Evolutionary conservation across 2,888 invertebrate genomes (phyloP).

Genomic region (Epinotia nisella): DNA sequence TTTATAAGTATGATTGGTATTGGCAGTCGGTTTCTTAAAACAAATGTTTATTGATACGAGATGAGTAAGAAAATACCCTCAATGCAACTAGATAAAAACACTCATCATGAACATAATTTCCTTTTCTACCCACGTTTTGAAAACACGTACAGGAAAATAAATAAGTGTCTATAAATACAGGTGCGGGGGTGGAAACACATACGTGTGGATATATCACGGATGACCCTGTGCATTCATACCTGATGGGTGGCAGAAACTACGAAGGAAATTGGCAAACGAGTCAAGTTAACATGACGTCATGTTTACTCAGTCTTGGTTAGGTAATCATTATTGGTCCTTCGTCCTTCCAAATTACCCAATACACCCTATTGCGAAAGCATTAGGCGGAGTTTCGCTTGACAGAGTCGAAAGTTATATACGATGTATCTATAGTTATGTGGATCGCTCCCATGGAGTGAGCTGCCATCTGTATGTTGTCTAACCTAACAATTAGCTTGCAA

Average conservation of each 20-base stretch:
- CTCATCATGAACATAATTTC: neutral
- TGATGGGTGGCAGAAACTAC: slow-evolving; percentile 31
- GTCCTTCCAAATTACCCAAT: slow-evolving; percentile 33
- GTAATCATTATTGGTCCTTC: slow-evolving; percentile 38
- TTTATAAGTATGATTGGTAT: too few species aligned
- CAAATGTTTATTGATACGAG: too few species aligned
- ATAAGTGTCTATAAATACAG: slow-evolving; percentile 30
- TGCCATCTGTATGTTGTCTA: slow-evolving; percentile 35
- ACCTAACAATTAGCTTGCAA: slow-evolving; percentile 26
- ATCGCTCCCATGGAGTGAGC: slow-evolving; percentile 23
- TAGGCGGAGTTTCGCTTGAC: slow-evolving; percentile 11
- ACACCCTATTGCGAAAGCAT: slow-evolving; percentile 7
- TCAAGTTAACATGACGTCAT: slow-evolving; percentile 38
- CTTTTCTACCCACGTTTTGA: slow-evolving; percentile 16
- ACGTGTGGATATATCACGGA: neutral
- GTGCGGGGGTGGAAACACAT: slow-evolving; percentile 20
- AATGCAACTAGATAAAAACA: neutral
- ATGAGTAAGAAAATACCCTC: neutral
- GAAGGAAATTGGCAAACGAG: slow-evolving; percentile 31
- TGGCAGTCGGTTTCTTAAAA: too few species aligned
- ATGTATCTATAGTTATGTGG: neutral
- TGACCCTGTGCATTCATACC: slow-evolving; percentile 33
- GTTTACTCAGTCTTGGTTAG: slow-evolving; percentile 39
- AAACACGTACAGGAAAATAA: slow-evolving; percentile 13
- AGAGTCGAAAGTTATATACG: slow-evolving; percentile 15